phyloP scores from a whole-genome alignment of 1,140 invertebrate species.

The Zaprionus davidi region DNA sequence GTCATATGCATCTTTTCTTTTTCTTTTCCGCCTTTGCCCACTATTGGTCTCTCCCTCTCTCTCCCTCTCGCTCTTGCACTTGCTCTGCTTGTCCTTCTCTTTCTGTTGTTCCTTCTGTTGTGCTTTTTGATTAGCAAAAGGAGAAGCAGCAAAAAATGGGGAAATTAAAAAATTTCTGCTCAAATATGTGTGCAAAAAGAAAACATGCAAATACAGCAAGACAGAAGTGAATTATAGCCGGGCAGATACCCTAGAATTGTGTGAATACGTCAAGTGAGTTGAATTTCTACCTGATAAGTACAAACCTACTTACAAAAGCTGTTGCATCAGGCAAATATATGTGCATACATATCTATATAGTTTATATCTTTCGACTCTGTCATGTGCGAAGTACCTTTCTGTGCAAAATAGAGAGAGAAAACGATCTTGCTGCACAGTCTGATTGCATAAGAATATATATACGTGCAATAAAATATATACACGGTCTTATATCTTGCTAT shows the following conservation, averaged over 20 bases:
- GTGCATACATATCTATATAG: too few relatives aligned
- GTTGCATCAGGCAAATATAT: background rate
- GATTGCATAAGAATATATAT: constrained; percentile 1
- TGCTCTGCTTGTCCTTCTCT: constrained; percentile 4
- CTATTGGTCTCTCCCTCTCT: background rate
- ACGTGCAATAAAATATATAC: background rate
- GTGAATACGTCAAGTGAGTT: too few relatives aligned
- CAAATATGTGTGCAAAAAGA: constrained; percentile 35
- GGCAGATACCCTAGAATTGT: background rate
- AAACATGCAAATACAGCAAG: constrained; percentile 37
- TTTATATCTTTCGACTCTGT: too few relatives aligned
- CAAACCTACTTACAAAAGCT: too few relatives aligned
- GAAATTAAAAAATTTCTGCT: constrained; percentile 62
- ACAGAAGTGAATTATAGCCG: background rate
- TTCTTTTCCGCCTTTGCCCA: constrained; percentile 11
- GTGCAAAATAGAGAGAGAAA: too few relatives aligned
- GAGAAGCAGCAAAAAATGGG: constrained; percentile 43
- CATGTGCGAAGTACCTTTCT: too few relatives aligned
- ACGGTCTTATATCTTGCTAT: too few relatives aligned
- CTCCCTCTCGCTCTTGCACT: background rate
- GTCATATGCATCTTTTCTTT: constrained; percentile 15
- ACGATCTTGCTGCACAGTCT: background rate
- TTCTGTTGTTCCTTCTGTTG: constrained; percentile 53
- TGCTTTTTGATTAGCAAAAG: constrained; percentile 77
- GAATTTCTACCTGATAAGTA: too few relatives aligned